phyloP scores from a whole-genome alignment of 2,888 invertebrate species.

The Megaustenia siamemsis region DNA sequence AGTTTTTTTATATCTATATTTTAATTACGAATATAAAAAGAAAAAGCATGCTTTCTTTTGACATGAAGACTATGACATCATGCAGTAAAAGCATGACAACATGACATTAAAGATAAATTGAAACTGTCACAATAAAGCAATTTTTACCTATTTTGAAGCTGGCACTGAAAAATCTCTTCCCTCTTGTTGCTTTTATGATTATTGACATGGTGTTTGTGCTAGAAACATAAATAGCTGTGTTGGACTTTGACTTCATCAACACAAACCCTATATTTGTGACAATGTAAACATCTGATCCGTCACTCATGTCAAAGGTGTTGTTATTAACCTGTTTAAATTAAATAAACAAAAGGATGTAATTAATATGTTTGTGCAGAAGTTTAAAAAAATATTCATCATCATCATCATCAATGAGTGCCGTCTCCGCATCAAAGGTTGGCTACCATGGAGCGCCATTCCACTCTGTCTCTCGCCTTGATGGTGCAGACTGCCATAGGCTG shows the following conservation, averaged over 20 bases:
- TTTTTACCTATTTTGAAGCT: conserved; percentile 15
- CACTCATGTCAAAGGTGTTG: conserved; percentile 19
- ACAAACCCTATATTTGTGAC: conserved; percentile 17
- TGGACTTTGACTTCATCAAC: neutral
- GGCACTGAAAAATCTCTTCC: conserved; percentile 2
- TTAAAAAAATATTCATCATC: no score
- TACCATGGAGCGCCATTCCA: no score
- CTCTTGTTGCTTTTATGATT: conserved; percentile 10
- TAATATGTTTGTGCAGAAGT: neutral
- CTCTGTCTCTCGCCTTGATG: no score
- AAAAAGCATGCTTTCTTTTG: no score
- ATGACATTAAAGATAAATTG: no score
- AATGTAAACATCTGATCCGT: neutral
- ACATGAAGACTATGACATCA: neutral
- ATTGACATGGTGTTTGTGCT: conserved; percentile 1
- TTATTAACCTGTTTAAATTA: neutral
- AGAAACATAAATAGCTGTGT: conserved; percentile 23
- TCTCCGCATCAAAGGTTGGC: no score
- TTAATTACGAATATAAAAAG: no score
- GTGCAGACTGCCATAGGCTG: no score
- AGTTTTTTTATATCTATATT: no score
- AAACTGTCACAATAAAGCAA: neutral
- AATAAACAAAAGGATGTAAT: neutral
- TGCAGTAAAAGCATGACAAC: neutral
- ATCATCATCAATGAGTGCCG: no score